Conservation (phyloP, 2,888 invertebrate species). For the Andrena camellia region DNA sequence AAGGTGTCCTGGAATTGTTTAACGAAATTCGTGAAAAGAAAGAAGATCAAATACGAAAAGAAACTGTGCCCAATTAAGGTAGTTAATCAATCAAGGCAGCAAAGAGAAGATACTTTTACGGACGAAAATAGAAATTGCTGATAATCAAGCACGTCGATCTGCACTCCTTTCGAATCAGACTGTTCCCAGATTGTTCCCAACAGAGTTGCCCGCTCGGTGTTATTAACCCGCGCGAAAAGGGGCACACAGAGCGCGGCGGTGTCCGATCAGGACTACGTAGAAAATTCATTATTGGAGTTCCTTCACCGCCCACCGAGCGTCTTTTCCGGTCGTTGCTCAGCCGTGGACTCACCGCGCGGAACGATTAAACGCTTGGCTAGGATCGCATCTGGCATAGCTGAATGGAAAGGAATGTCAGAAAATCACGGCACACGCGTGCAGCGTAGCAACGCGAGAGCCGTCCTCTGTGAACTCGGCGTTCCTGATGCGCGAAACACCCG, state of each 20-base stretch:
- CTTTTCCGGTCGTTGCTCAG: constrained; percentile 57
- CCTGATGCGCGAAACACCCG: constrained; percentile 13
- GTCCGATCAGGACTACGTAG: constrained; percentile 5
- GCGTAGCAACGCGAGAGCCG: constrained; percentile 34
- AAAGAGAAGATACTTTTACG: not conserved
- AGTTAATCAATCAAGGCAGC: not conserved
- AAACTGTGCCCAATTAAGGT: not conserved
- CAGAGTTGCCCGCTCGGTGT: not conserved
- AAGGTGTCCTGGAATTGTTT: too few relatives aligned
- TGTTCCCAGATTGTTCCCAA: not conserved
- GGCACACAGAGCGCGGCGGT: not conserved
- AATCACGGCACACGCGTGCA: constrained; percentile 8
- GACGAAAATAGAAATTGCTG: not conserved
- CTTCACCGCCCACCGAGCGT: constrained; percentile 37
- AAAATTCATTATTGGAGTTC: constrained; percentile 28
- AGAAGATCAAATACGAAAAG: not conserved
- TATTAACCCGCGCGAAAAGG: not conserved
- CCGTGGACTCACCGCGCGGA: constrained; percentile 53
- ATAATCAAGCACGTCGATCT: not conserved
- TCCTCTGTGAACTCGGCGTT: not conserved
- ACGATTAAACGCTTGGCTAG: constrained; percentile 55
- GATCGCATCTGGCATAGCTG: constrained; percentile 45
- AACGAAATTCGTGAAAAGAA: not conserved
- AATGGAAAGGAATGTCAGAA: constrained; percentile 48
- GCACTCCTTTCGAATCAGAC: not conserved